Evolutionary conservation across 2,797 vertebrate genomes (phyloP).

Genomic region (Alauda arvensis): DNA sequence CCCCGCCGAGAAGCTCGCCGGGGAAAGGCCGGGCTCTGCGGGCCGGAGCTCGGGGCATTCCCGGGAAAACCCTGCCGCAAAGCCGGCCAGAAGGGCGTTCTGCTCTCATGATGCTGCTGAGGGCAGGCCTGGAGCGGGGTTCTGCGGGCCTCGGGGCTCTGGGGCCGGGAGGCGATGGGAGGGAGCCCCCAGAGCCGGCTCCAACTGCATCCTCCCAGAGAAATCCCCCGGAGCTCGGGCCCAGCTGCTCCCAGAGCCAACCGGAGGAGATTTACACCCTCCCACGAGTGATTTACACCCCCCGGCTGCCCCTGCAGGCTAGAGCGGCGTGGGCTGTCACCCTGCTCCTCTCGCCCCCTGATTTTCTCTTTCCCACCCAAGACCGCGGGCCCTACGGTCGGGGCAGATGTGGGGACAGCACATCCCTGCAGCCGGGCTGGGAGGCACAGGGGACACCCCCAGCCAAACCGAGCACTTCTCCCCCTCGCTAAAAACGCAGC

Average conservation of each 20-base stretch:
- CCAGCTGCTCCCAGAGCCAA: background rate
- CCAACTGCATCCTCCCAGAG: background rate
- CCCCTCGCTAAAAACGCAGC: accelerated
- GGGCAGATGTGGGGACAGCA: background rate
- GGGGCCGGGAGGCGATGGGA: background rate
- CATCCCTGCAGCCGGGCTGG: background rate
- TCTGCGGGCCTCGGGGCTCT: background rate
- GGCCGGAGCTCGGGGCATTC: background rate
- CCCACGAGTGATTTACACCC: background rate
- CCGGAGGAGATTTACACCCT: background rate
- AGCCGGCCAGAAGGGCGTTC: background rate
- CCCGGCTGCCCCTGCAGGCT: background rate
- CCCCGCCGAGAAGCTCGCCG: background rate
- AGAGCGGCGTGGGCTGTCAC: background rate
- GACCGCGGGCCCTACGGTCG: accelerated
- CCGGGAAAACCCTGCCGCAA: background rate
- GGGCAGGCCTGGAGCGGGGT: background rate
- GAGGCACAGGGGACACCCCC: no score
- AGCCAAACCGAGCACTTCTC: accelerated
- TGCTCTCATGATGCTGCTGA: background rate
- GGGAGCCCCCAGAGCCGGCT: background rate
- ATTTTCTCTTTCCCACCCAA: background rate
- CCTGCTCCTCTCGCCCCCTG: no score
- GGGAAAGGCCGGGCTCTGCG: background rate
- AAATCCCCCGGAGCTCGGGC: background rate